Conservation (phyloP, 2,888 invertebrate genomes). For the Acholoe squamosa region DNA sequence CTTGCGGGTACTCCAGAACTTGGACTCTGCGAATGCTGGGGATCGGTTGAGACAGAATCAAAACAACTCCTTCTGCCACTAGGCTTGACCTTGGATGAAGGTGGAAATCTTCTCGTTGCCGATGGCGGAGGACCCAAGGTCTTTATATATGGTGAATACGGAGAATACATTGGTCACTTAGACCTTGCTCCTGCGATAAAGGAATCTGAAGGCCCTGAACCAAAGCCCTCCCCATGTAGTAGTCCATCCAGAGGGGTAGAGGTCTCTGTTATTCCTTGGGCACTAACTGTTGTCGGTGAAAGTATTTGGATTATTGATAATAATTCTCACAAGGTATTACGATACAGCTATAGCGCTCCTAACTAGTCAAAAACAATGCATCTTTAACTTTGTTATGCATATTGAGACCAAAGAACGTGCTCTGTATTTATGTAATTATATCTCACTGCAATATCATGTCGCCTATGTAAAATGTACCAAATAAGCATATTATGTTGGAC, state of each 20-base stretch:
- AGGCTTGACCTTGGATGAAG: slow-evolving; percentile 15
- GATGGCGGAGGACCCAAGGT: slow-evolving; percentile 44
- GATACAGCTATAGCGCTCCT: slow-evolving; percentile 14
- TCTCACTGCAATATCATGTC: neutral
- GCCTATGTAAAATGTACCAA: neutral
- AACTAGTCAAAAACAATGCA: neutral
- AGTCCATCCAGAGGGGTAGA: neutral
- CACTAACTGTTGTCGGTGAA: neutral
- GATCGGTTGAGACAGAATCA: slow-evolving; percentile 26
- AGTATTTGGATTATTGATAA: slow-evolving; percentile 54
- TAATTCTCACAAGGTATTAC: slow-evolving; percentile 25
- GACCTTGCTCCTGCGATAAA: neutral
- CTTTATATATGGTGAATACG: slow-evolving; percentile 40
- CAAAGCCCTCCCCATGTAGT: neutral
- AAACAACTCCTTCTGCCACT: slow-evolving; percentile 42
- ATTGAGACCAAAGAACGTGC: neutral
- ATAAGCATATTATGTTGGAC: neutral
- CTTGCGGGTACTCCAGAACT: neutral
- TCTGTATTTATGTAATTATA: neutral
- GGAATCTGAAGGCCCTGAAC: neutral
- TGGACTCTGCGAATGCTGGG: slow-evolving; percentile 20
- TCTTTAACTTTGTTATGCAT: neutral
- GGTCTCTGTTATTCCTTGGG: slow-evolving; percentile 24
- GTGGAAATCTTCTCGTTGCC: slow-evolving; percentile 28
- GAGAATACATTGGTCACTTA: neutral